Evolutionary conservation across 2,797 vertebrate genomes (phyloP), one percentile per base, ranked within the genome.

Genomic region (Acanthopagrus latus): DNA sequence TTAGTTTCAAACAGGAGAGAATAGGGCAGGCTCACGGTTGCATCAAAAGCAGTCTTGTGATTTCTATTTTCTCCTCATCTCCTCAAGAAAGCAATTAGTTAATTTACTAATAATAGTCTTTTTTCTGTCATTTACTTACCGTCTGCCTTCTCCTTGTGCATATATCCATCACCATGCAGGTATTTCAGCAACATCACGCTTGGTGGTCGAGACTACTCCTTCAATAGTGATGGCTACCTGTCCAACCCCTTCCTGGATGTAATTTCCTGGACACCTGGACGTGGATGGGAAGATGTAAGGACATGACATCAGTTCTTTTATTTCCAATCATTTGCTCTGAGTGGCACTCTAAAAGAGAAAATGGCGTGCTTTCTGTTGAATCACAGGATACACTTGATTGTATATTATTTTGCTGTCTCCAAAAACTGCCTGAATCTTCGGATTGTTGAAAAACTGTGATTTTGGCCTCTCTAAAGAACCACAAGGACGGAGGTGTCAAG

Each of bases 161-260:
- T 60, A 56, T 27, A 2, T 78, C 74, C 10, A 38, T 64, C 18
- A 7, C 44, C 80, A 65, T 84, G 47, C 95, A 98, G 97, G 91
- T 99, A 98, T 93, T 98, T 99, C 92, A 96, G 95, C 94, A 98
- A 98, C 91, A 97, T 98, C 93, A 97, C 97, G 0, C 96, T 98
- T 81, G 97, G 96, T 5, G 96, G 96, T 72, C 95, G 96, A 74
- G 98, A 98, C 78, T 98, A 97, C 87, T 98, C 97, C 74, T 98
- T 99, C 90, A 97, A 96, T 46, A 93, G 93, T 27, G 97, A 98
- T 0, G 97, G 97, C 4, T 98, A 97, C 92, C 94, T 99, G 86
- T 93, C 97, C 84, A 99, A 97, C 86, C 98, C 98, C 12, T 97
- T 97, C 64, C 92, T 99, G 65, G 97, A 98, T 10, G 97, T 99